phyloP scores from a whole-genome alignment of 2,113 vertebrate species.

The Capreolus pygargus region DNA sequence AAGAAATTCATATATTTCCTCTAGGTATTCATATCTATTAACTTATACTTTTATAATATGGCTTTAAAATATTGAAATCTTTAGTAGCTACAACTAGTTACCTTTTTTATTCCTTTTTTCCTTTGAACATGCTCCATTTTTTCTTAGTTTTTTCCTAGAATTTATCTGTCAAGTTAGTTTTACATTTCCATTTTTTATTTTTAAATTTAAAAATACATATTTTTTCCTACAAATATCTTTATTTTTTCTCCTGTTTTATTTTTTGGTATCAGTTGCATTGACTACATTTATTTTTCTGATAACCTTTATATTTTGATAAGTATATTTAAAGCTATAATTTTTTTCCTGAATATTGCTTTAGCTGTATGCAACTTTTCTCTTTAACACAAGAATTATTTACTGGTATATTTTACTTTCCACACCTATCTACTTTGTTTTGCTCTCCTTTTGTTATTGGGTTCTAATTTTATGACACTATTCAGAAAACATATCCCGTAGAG shows the following conservation, averaged over 20 bases:
- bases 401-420: neutral
- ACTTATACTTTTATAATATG: neutral
- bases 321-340: neutral
- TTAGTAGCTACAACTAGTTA: neutral
- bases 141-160: neutral
- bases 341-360: constrained; percentile 33
- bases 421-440: neutral
- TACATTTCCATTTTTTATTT: neutral
- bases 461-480: neutral
- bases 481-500: neutral
- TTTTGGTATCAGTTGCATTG: neutral
- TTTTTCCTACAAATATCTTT: neutral
- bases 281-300: neutral
- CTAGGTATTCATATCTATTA: neutral
- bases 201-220: neutral
- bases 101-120: neutral
- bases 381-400: neutral
- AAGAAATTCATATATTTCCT: neutral
- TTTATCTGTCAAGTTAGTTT: neutral
- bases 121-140: constrained; percentile 15
- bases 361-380: neutral
- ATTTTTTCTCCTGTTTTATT: neutral
- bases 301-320: neutral
- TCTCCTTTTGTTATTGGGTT: neutral
- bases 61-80: neutral